phyloP scores from a whole-genome alignment of 2,113 vertebrate species.

The Cercocebus atys region DNA sequence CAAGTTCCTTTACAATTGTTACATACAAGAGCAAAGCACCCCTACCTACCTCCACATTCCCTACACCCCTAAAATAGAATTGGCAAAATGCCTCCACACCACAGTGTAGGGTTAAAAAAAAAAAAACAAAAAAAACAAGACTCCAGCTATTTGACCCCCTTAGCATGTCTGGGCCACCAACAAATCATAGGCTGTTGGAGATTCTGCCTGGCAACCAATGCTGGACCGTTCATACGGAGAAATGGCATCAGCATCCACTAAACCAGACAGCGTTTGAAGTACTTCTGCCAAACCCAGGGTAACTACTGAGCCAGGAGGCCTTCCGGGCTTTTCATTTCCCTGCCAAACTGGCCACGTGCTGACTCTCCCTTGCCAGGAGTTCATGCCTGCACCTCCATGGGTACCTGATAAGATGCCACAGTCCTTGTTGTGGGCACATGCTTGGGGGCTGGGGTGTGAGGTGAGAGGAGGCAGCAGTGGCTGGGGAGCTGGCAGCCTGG shows the following conservation, averaged over 20 bases:
- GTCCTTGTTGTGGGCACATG: not conserved
- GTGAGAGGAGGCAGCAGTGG: not conserved
- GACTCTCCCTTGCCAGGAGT: not conserved
- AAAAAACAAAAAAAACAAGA: not conserved
- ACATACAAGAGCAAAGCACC: not conserved
- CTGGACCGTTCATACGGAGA: not conserved
- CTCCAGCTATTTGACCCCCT: not conserved
- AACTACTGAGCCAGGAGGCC: not conserved
- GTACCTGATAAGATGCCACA: not conserved
- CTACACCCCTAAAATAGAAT: not conserved
- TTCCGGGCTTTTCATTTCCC: not conserved
- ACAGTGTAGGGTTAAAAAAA: not conserved
- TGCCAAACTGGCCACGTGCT: constrained; percentile 38
- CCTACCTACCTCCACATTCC: rapidly evolving
- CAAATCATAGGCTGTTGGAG: not conserved
- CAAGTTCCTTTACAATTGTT: not conserved
- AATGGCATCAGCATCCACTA: not conserved
- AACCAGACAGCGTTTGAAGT: not conserved
- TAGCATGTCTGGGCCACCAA: not conserved
- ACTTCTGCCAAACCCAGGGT: not conserved
- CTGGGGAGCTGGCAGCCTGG: not conserved
- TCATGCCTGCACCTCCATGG: not conserved
- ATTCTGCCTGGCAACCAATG: not conserved
- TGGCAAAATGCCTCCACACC: not conserved
- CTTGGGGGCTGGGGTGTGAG: not conserved